Evolutionary conservation across 1,140 invertebrate genomes (phyloP).

Genomic region (Drosophila willistoni): DNA sequence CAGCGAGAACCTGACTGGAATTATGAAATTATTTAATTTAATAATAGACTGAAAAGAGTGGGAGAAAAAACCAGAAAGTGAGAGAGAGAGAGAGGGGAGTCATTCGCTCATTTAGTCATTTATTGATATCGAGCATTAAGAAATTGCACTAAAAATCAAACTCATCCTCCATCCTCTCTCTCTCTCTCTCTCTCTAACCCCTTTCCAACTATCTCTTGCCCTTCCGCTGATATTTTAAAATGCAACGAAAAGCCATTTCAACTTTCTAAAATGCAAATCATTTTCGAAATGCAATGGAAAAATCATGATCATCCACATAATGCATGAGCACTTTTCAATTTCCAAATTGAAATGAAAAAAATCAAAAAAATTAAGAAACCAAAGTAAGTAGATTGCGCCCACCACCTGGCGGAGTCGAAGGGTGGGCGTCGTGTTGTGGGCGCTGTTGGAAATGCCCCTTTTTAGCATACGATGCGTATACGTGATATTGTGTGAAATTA

Average conservation of each 20-base stretch:
- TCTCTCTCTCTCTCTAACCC: slow-evolving; percentile 37
- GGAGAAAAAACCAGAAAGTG: neutral
- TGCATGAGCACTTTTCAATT: slow-evolving; percentile 69
- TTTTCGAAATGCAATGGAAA: slow-evolving; percentile 65
- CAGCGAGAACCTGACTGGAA: slow-evolving; percentile 67
- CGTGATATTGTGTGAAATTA: slow-evolving; percentile 55
- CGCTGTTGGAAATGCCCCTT: slow-evolving; percentile 30
- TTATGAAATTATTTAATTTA: slow-evolving; percentile 67
- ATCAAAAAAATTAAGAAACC: slow-evolving; percentile 23
- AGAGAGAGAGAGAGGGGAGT: neutral
- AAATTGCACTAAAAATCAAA: slow-evolving; percentile 38
- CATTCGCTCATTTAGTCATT: neutral
- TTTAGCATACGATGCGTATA: slow-evolving; percentile 60
- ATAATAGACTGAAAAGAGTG: slow-evolving; percentile 51
- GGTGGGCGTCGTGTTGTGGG: slow-evolving; percentile 37
- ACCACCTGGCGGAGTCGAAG: too few species aligned
- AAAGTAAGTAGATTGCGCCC: slow-evolving; percentile 24
- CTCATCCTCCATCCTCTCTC: slow-evolving; percentile 17
- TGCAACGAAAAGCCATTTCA: slow-evolving; percentile 69
- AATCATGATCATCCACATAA: slow-evolving; percentile 34
- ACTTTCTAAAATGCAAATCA: slow-evolving; percentile 79
- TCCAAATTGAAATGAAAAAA: slow-evolving; percentile 31
- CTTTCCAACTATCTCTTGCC: slow-evolving; percentile 7
- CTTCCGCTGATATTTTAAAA: slow-evolving; percentile 39
- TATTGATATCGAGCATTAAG: slow-evolving; percentile 5